phyloP scores from a whole-genome alignment of 2,888 invertebrate genomes.

The Caenorhabditis sp. region DNA sequence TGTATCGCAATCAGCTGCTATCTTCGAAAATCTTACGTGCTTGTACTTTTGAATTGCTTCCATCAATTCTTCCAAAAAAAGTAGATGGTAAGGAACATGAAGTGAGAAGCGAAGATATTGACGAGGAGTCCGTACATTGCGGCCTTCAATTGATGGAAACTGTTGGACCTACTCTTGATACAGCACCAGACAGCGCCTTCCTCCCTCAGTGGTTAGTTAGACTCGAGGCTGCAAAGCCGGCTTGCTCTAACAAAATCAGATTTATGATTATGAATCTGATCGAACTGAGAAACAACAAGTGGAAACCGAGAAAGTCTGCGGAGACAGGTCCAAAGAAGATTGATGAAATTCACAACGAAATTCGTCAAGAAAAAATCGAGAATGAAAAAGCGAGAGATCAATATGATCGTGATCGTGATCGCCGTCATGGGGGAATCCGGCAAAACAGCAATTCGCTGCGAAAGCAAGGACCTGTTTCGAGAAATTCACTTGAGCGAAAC shows the following conservation, averaged over 20 bases:
- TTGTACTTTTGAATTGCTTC: slow-evolving; percentile 70
- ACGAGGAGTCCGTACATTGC: slow-evolving; percentile 68
- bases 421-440: slow-evolving; percentile 40
- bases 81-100: background rate
- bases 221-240: slow-evolving; percentile 43
- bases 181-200: slow-evolving; percentile 20
- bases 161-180: slow-evolving; percentile 44
- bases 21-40: slow-evolving; percentile 69
- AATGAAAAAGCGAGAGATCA: slow-evolving; percentile 66
- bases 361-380: slow-evolving; percentile 68
- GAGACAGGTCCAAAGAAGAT: slow-evolving; percentile 76
- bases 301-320: slow-evolving; percentile 67
- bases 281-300: slow-evolving; percentile 67
- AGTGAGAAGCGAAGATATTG: slow-evolving; percentile 16
- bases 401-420: slow-evolving; percentile 54
- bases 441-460: slow-evolving; percentile 49
- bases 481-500: slow-evolving; percentile 65
- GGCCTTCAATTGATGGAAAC: slow-evolving; percentile 62
- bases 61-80: slow-evolving; percentile 22
- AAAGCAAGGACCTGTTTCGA: slow-evolving; percentile 27
- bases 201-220: slow-evolving; percentile 61
- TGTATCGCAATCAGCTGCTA: slow-evolving; percentile 70
- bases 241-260: slow-evolving; percentile 68
- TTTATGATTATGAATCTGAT: slow-evolving; percentile 74
- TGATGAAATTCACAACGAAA: slow-evolving; percentile 72